Evolutionary conservation across 2,888 invertebrate genomes (phyloP).

Genomic region (Andrena hattorfiana): DNA sequence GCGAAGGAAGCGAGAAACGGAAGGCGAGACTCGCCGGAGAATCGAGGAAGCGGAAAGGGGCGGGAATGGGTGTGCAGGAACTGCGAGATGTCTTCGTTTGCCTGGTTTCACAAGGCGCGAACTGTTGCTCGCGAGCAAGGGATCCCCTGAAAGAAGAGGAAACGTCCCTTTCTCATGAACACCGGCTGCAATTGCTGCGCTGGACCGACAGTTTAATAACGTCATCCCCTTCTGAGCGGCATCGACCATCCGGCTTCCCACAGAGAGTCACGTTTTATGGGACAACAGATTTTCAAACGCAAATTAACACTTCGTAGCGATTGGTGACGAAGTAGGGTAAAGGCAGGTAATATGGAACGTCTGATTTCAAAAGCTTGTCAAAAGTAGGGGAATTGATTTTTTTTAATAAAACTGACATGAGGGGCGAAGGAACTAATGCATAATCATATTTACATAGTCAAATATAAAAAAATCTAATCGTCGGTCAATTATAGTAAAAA

Average conservation of each 20-base stretch:
- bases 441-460: no score
- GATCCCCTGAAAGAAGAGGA: conserved; percentile 6
- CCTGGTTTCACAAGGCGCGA: conserved; percentile 24
- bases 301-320: no score
- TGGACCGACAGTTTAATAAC: conserved; percentile 6
- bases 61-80: conserved; percentile 34
- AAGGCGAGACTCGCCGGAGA: conserved; percentile 1
- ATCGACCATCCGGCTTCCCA: background rate
- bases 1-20: conserved; percentile 39
- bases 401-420: no score
- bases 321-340: no score
- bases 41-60: conserved; percentile 45
- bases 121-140: conserved; percentile 27
- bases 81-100: conserved; percentile 57
- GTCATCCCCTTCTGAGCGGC: background rate
- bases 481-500: no score
- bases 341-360: no score
- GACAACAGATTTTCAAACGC: background rate
- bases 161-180: background rate
- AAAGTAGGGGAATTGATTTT: no score
- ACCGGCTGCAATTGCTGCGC: background rate
- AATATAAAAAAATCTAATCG: no score
- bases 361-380: no score
- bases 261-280: background rate
- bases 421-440: no score